Percentiles rank a stretch among this genome's conserved stretches.
phyloP scores from a whole-genome alignment of 2,888 invertebrate genomes.

The Stomorhina lunata region DNA sequence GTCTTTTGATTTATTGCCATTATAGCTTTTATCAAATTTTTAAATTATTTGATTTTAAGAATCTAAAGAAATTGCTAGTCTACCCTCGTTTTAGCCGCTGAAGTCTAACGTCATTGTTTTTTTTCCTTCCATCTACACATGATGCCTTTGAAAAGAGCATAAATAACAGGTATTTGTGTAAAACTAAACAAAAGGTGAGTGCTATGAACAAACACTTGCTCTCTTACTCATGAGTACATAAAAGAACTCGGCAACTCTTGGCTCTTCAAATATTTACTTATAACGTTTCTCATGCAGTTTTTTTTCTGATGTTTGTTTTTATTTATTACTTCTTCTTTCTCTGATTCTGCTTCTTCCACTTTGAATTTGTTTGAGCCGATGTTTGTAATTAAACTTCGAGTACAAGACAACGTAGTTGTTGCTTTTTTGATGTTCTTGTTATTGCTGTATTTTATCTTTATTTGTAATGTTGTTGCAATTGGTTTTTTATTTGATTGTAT shows the following conservation, averaged over 20 bases:
- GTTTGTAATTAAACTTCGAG: slow-evolving; percentile 33
- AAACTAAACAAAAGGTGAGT: neutral
- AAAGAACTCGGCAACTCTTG: too few species aligned
- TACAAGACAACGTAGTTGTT: neutral
- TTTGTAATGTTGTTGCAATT: slow-evolving; percentile 8
- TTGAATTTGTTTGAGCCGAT: too few species aligned
- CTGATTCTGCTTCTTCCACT: slow-evolving; percentile 14
- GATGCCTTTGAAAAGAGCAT: slow-evolving; percentile 13
- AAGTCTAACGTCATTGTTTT: slow-evolving; percentile 41
- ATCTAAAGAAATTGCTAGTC: too few species aligned
- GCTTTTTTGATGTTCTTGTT: neutral
- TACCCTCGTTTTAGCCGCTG: neutral
- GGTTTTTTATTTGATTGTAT: neutral
- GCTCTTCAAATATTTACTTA: slow-evolving; percentile 69
- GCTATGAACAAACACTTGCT: neutral
- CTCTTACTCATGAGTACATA: slow-evolving; percentile 9
- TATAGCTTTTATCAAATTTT: too few species aligned
- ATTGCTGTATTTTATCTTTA: neutral
- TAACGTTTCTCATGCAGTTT: slow-evolving; percentile 77
- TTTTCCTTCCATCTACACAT: slow-evolving; percentile 1
- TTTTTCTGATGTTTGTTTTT: slow-evolving; percentile 54
- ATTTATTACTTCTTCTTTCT: neutral
- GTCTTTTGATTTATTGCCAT: neutral
- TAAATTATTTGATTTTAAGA: too few species aligned
- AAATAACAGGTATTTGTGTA: slow-evolving; percentile 58